Evolutionary conservation across 2,113 vertebrate genomes (phyloP), one percentile per base, ranked within the genome.

Genomic region (Salminus brasiliensis): DNA sequence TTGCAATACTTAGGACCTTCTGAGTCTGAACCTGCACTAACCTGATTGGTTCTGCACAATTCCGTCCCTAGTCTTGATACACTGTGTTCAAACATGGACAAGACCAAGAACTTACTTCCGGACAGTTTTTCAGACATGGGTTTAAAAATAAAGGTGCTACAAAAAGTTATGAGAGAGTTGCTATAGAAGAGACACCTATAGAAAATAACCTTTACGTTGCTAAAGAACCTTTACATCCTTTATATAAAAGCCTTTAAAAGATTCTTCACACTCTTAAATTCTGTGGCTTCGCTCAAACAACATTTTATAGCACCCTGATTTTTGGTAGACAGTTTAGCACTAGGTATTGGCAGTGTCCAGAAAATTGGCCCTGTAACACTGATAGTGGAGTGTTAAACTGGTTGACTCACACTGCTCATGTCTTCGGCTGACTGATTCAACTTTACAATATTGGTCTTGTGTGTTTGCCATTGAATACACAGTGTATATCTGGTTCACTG

Each of bases 121-220:
- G 62, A 7, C 62, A 39, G 21, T 66, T 66, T 66, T 66, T 9
- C 34, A 66, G 65, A 67, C 80, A 74, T 34, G 75, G 74, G 72
- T 87, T 21, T n/a, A n/a, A n/a, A n/a, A n/a, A n/a, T n/a, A n/a
- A n/a, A n/a, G n/a, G n/a, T n/a, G n/a, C n/a, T n/a, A n/a, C n/a
- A n/a, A n/a, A n/a, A n/a, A n/a, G n/a, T n/a, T n/a, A n/a, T n/a
- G n/a, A n/a, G n/a, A n/a, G n/a, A n/a, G n/a, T n/a, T n/a, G n/a
- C n/a, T n/a, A n/a, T n/a, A n/a, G n/a, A n/a, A n/a, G n/a, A n/a
- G n/a, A n/a, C n/a, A n/a, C n/a, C n/a, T n/a, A n/a, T n/a, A n/a
- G n/a, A n/a, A n/a, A n/a, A n/a, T n/a, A n/a, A n/a, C n/a, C n/a
- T n/a, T n/a, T n/a, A n/a, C n/a, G n/a, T n/a, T n/a, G n/a, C n/a